Conservation (phyloP, 1,140 invertebrate genomes). For the Orussus abietinus region DNA sequence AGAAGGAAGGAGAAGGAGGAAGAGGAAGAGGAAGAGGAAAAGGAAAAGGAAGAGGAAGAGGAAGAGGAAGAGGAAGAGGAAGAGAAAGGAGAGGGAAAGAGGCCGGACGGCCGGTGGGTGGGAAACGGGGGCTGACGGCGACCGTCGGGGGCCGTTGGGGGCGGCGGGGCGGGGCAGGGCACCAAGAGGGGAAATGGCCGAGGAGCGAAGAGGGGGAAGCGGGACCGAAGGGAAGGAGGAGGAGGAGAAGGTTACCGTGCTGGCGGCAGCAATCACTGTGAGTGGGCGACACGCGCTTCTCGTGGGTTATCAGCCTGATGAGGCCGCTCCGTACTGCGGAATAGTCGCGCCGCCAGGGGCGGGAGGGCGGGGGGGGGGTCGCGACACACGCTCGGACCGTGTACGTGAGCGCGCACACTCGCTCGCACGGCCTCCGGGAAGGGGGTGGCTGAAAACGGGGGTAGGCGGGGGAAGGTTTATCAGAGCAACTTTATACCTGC, state of each 20-base stretch:
- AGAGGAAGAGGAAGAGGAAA: background rate
- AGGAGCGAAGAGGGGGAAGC: constrained; percentile 2
- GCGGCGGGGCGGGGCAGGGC: too few species aligned
- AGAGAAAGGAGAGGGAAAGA: constrained; percentile 11
- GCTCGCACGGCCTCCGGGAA: background rate
- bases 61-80: constrained; percentile 3
- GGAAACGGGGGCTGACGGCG: background rate
- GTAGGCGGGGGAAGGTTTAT: constrained; percentile 11
- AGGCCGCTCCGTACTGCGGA: constrained; percentile 19
- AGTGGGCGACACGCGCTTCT: constrained; percentile 47
- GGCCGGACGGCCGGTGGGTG: constrained; percentile 19
- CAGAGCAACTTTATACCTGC: constrained; percentile 17
- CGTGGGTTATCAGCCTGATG: constrained; percentile 37
- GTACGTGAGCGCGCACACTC: too few species aligned
- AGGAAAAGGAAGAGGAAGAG: constrained; percentile 8
- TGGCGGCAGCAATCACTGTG: constrained; percentile 42
- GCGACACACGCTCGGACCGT: too few species aligned
- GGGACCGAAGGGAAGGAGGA: constrained; percentile 13
- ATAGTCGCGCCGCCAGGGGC: constrained; percentile 12
- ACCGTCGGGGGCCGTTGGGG: too few species aligned
- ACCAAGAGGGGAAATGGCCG: background rate
- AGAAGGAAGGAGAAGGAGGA: constrained; percentile 12
- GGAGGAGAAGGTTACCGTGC: constrained; percentile 23
- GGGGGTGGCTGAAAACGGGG: background rate
- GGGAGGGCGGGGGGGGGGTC: constrained; percentile 15